Conservation (phyloP, 2,888 invertebrate species). For the Eugnorisma glareosa region DNA sequence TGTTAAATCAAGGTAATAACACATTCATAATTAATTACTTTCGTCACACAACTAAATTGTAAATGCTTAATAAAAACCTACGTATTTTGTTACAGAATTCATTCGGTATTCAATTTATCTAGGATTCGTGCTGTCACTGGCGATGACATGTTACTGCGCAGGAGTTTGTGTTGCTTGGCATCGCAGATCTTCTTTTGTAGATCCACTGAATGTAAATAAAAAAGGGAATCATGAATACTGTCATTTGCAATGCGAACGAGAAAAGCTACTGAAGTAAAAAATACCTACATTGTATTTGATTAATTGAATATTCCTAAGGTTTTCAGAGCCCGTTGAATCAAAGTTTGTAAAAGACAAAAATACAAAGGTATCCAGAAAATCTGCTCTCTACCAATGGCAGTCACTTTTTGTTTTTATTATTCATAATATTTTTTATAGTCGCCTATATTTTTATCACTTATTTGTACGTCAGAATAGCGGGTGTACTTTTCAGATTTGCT, state of each 20-base stretch:
- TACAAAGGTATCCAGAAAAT: background rate
- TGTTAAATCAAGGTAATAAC: constrained; percentile 87
- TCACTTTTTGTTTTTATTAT: background rate
- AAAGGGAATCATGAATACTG: constrained; percentile 40
- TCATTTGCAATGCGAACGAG: constrained; percentile 37
- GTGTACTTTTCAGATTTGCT: too few relatives aligned
- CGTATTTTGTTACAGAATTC: constrained; percentile 84
- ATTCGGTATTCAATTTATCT: constrained; percentile 91
- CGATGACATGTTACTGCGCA: constrained; percentile 90
- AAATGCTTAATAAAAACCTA: background rate
- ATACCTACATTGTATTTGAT: background rate
- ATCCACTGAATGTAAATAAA: constrained; percentile 71
- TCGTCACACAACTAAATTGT: background rate
- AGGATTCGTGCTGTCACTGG: constrained; percentile 89
- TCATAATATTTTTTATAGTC: background rate
- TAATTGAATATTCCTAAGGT: background rate
- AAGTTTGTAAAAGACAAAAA: background rate
- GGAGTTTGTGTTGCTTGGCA: constrained; percentile 90
- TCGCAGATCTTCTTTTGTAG: constrained; percentile 76
- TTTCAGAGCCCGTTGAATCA: too few relatives aligned
- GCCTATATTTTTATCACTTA: background rate
- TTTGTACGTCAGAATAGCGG: too few relatives aligned
- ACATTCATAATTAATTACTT: background rate
- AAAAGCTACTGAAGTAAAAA: constrained; percentile 45
- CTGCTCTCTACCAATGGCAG: background rate